These are phyloP conservation scores for Dermatemys mawii DNA, from an alignment of 2,113 vertebrate genomes.

Conservation along the genomic window DNA sequence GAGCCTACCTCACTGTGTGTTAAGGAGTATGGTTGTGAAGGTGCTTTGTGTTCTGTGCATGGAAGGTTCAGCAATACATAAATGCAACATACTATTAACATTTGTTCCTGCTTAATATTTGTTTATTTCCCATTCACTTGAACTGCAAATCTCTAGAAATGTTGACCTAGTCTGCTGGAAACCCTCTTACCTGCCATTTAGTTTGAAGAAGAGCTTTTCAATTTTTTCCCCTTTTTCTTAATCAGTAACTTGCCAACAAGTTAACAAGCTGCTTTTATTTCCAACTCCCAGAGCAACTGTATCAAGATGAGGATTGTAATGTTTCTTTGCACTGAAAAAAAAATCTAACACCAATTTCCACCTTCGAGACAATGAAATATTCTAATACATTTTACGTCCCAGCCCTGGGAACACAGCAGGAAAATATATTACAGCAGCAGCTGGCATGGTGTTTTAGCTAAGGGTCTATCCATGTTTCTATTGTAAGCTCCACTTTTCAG, in stretches of 20 bases:
- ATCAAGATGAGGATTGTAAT: slow-evolving; percentile 5
- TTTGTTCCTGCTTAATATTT: slow-evolving; percentile 50
- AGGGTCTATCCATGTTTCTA: background rate
- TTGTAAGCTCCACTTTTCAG: background rate
- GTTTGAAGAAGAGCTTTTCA: background rate
- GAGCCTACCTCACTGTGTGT: background rate
- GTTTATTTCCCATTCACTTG: slow-evolving; percentile 9
- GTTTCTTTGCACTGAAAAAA: background rate
- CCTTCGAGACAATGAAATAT: slow-evolving; percentile 31
- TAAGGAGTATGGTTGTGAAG: slow-evolving; percentile 36
- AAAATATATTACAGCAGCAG: slow-evolving; percentile 33
- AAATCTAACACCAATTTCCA: slow-evolving; percentile 6
- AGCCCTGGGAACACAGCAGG: background rate
- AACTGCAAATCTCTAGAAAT: background rate
- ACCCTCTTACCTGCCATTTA: background rate
- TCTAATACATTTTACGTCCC: background rate
- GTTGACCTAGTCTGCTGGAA: slow-evolving; percentile 33
- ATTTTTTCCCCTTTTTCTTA: background rate
- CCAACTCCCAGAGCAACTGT: background rate
- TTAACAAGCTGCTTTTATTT: slow-evolving; percentile 42
- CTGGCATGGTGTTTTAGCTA: background rate
- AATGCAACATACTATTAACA: slow-evolving; percentile 38
- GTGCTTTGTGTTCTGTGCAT: slow-evolving; percentile 55
- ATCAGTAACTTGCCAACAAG: slow-evolving; percentile 27
- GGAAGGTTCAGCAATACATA: slow-evolving; percentile 37